phyloP scores from a whole-genome alignment of 2,113 vertebrate genomes.

The Progne subis region DNA sequence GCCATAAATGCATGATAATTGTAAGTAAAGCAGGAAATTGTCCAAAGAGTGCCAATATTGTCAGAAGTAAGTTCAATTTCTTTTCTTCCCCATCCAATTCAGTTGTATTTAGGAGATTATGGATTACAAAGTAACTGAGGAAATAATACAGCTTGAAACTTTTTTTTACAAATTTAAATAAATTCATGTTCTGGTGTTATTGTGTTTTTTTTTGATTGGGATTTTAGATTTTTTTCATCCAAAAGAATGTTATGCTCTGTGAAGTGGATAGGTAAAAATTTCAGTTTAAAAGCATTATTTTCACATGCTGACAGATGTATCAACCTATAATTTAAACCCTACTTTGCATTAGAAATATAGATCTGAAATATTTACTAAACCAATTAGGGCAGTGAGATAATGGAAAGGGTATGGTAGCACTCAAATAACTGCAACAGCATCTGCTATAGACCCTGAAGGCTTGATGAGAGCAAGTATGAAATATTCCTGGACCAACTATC shows the following conservation, averaged over 20 bases:
- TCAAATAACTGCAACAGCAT: constrained; percentile 32
- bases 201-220: not conserved
- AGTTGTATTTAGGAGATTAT: not conserved
- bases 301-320: not conserved
- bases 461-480: not conserved
- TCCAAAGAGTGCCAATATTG: not conserved
- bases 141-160: not conserved
- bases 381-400: not conserved
- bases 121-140: not conserved
- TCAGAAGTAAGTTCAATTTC: not conserved
- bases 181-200: accelerated
- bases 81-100: not conserved
- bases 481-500: constrained; percentile 19
- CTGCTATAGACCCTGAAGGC: constrained; percentile 29
- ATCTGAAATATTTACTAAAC: constrained; percentile 40
- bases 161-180: not conserved
- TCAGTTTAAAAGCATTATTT: not conserved
- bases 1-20: not conserved
- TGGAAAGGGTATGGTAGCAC: not conserved
- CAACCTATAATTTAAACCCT: not conserved
- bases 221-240: not conserved
- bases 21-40: not conserved
- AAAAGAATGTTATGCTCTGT: not conserved
- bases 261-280: not conserved
- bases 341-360: not conserved